Evolutionary conservation across 2,797 vertebrate genomes (phyloP).

Genomic region (Galago senegalensis): DNA sequence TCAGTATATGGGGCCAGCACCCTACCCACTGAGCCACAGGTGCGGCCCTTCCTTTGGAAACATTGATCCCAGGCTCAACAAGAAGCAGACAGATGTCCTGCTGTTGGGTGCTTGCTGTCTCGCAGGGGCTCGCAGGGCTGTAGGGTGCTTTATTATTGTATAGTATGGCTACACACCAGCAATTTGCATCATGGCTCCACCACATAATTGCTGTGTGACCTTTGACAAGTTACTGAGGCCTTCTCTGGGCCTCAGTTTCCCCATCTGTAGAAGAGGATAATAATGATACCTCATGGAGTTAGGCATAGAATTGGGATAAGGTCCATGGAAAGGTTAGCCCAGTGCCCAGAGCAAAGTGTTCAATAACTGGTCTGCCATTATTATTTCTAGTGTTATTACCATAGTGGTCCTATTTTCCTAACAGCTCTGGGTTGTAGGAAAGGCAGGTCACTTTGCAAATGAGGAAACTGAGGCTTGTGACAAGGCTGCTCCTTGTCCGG

Average conservation of each 20-base stretch:
- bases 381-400: not conserved
- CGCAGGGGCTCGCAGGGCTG: not conserved
- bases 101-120: rapidly evolving
- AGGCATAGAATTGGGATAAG: not conserved
- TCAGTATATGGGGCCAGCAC: no score
- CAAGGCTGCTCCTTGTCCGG: not conserved
- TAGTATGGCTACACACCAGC: not conserved
- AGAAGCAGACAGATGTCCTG: not conserved
- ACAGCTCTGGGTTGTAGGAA: not conserved
- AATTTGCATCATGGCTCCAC: not conserved
- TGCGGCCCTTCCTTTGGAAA: not conserved
- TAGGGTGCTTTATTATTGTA: not conserved
- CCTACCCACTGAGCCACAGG: no score
- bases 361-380: not conserved
- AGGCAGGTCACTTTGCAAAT: not conserved
- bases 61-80: not conserved
- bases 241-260: slow-evolving; percentile 20
- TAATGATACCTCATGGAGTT: not conserved
- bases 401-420: not conserved
- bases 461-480: not conserved
- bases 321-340: not conserved
- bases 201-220: not conserved
- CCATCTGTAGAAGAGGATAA: not conserved
- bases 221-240: not conserved
- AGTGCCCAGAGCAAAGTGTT: not conserved